Conservation (phyloP, 2,888 invertebrate genomes). For the Ceraclea dissimilis region DNA sequence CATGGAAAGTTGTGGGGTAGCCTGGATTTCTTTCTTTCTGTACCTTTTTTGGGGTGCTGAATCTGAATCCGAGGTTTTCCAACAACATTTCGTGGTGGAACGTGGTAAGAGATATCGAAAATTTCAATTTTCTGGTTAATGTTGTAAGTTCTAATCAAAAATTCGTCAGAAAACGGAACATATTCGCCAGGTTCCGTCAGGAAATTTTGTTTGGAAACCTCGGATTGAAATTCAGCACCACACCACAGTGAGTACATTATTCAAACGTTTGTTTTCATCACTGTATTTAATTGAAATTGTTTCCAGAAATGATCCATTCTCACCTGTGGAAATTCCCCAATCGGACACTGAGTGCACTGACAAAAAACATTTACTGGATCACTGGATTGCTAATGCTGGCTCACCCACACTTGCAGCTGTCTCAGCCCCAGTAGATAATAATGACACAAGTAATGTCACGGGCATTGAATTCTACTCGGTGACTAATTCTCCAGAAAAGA, state of each 20-base stretch:
- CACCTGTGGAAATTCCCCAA: constrained; percentile 29
- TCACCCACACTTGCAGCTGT: constrained; percentile 39
- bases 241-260: neutral
- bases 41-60: no score
- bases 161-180: no score
- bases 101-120: no score
- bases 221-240: no score
- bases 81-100: no score
- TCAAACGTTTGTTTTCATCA: neutral
- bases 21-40: no score
- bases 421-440: constrained; percentile 37
- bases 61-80: no score
- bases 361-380: constrained; percentile 46
- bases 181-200: no score
- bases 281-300: neutral
- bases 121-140: no score
- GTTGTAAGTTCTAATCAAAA: no score
- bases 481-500: constrained; percentile 41
- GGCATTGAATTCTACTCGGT: constrained; percentile 45
- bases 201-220: no score
- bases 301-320: constrained; percentile 16
- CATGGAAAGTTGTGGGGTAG: no score
- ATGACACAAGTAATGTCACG: constrained; percentile 40
- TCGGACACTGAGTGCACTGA: constrained; percentile 42
- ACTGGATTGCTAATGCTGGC: constrained; percentile 47